Base-by-base conservation (phyloP, 2,113 vertebrate genomes). In the Ursus arctos region DNA sequence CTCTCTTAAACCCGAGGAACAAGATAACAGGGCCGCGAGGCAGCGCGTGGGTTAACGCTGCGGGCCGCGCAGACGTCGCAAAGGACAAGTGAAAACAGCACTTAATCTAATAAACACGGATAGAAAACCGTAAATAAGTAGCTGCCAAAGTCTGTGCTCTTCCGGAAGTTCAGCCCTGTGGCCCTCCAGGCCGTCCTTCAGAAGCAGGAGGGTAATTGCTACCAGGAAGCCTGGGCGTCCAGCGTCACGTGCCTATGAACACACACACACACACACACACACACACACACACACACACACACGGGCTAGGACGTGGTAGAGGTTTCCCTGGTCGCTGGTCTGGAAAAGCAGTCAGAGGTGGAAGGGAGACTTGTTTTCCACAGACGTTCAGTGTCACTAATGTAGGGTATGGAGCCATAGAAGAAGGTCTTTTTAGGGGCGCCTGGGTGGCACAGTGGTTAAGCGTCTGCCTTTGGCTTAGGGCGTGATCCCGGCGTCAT, bases 201-300 rank as follows among this genome's bases (percentile, higher is more conserved):
- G 51, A 36, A 82, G 22, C n/a, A 7, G 15, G 6, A 43, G 63
- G 22, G 1, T 19, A 3, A 43, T 9, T 1, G 61, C 76, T 4
- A 0, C n/a, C 2, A 1, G 72, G 59, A 9, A 94, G n/a, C 1
- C 4, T 13, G 12, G 4, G 0, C 40, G 2, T 14, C 40, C 24
- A n/a, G 24, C 57, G 22, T 63, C 43, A 3, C 3, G 2, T 10
- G 21, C 43, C 15, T 43, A 43, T 43, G 43, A 43, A 43, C 43
- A 43, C 43, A 43, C 40, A 40, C 40, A 40, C 40, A 40, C 40
- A 40, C 40, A 40, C 40, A 40, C 4, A 40, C 40, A 40, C 40
- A 40, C 40, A 40, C 40, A 40, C 40, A 40, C 40, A 40, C 40
- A 40, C 40, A 40, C 40, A 4, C 40, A 4, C 40, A 40, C 40